These are phyloP conservation scores for Aurelia sp. DNA, from an alignment of 30 jellyfish, hydroid and myxozoan species.

Conservation along the genomic window DNA sequence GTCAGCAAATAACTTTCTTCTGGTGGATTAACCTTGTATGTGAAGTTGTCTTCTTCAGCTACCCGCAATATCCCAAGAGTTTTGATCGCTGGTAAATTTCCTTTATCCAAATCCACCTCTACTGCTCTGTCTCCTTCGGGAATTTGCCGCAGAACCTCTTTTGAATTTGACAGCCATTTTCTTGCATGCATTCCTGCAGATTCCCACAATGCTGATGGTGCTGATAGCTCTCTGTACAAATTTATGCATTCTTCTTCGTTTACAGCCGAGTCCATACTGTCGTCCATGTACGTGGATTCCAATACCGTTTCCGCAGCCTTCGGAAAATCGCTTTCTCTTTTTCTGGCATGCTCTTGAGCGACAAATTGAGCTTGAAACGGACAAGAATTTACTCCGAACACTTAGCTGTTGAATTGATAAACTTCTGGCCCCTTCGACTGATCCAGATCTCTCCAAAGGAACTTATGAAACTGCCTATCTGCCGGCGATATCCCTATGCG, in stretches of 20 bases:
- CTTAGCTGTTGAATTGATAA: no score
- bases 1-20: background rate
- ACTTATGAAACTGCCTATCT: no score
- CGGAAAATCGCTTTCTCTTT: no score
- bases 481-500: no score
- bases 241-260: background rate
- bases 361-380: no score
- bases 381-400: no score
- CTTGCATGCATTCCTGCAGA: conserved; percentile 51
- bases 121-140: conserved; percentile 43
- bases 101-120: conserved; percentile 9
- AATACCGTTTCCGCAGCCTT: no score
- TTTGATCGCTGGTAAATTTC: conserved; percentile 6
- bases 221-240: conserved; percentile 24
- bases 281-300: no score
- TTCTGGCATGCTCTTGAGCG: no score
- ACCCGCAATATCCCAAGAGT: conserved; percentile 1
- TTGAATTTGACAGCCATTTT: conserved; percentile 47
- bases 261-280: no score
- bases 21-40: background rate
- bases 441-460: no score
- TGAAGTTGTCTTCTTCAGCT: conserved; percentile 11
- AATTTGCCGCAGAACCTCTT: background rate
- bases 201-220: conserved; percentile 26
- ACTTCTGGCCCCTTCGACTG: no score